A percentile compares a stretch with the other conserved stretches of the same genome.
Evolutionary conservation across 35 echinoderm and acorn worm species (phyloP).

Genomic region (Stichopus chloronotus): DNA sequence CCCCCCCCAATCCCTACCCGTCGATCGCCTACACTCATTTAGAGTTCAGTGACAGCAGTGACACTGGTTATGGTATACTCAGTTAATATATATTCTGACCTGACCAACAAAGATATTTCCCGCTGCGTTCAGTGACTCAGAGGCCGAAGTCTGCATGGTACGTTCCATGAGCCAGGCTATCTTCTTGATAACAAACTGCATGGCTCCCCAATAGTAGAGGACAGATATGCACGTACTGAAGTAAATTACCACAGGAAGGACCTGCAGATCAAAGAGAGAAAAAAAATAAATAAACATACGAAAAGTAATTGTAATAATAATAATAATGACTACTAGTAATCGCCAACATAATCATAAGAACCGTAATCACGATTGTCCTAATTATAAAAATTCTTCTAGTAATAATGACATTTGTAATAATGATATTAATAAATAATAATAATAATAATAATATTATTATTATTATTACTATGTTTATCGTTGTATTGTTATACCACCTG

Average conservation of each 20-base stretch:
- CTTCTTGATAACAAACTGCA: constrained; percentile 78
- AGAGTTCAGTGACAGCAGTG: too few species aligned
- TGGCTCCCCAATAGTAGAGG: constrained; percentile 70
- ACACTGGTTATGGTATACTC: too few species aligned
- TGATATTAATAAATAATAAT: background rate
- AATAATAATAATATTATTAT: too few species aligned
- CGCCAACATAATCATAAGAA: background rate
- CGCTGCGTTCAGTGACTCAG: constrained; percentile 79
- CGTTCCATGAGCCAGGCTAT: constrained; percentile 75
- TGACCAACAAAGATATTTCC: constrained; percentile 84
- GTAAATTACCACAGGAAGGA: constrained; percentile 80
- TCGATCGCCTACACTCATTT: too few species aligned
- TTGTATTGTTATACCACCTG: too few species aligned
- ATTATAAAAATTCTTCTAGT: background rate
- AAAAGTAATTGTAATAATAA: background rate
- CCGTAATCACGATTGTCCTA: background rate
- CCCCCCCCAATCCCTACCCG: too few species aligned
- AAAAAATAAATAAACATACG: background rate
- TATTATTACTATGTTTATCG: too few species aligned
- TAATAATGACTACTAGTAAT: too few species aligned
- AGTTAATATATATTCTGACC: constrained; percentile 35
- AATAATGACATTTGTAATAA: background rate
- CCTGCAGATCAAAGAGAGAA: constrained; percentile 18
- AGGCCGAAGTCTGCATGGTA: constrained; percentile 76
- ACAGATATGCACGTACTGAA: constrained; percentile 77